Base-by-base conservation (phyloP, 2,888 invertebrate species). In the Ennomos fuscantarius region DNA sequence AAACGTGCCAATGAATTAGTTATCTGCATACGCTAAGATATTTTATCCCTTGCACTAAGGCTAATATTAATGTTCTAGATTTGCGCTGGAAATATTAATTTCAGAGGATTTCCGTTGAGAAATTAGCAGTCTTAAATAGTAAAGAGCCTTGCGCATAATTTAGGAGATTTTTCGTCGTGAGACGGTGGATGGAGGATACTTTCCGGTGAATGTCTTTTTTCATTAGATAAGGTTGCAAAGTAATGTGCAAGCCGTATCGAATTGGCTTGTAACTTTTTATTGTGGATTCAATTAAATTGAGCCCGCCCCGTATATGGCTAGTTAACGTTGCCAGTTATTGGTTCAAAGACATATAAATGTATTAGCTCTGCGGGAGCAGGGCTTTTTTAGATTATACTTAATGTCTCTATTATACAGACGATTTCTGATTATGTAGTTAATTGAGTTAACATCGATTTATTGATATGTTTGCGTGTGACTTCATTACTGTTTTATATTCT, bases 401-500 rank as follows among this genome's bases (percentile, higher is more conserved):
- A 51, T 47, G 58, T 59, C 58, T 59, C 49, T 41, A 49, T 59
- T 49, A 49, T 36, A 45, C 50, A 45, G 15, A 54, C 41, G 32
- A 58, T 45, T 49, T 53, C 53, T 46, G 35, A 11, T 41, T 41
- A 40, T 35, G 35, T 44, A 12, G 24, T 52, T 57, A 43, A 52
- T 57, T 52, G 31, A 48, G 44, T 57, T 48, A 57, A 32, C 33
- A 33, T 31, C 12, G 15, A 35, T 49, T 39, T 49, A 44, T 40
- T 15, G 33, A n/a, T 34, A 12, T n/a, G 24, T 0, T 1, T 24
- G 24, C 24, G 24, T 24, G 24, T 24, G 6, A 24, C 24, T 2
- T 24, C 2, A 24, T 24, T 3, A 24, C 24, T 24, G 6, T 24
- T 5, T 3, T 24, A 3, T 24, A 24, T 24, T 24, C 24, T 24